phyloP scores from a whole-genome alignment of 2,113 vertebrate species.

The Vanacampus margaritifer region DNA sequence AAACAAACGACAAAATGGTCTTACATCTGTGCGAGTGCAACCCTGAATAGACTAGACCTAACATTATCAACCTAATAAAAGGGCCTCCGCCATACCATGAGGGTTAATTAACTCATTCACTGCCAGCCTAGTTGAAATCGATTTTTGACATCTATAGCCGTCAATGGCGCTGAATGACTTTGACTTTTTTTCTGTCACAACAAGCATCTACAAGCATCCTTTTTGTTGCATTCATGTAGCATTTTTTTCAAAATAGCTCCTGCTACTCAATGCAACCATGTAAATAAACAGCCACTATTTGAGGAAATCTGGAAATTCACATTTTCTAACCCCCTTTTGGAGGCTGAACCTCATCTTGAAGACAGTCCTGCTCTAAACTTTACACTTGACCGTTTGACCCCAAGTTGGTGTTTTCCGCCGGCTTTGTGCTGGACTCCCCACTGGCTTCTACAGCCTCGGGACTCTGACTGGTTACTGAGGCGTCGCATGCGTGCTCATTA shows the following conservation, averaged over 20 bases:
- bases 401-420: constrained; percentile 8
- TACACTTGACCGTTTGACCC: constrained; percentile 5
- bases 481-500: constrained; percentile 52
- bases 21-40: background rate
- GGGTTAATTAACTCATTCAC: too few species aligned
- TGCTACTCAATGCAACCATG: background rate
- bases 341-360: constrained; percentile 4
- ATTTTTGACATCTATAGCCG: too few species aligned
- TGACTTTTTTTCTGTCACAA: too few species aligned
- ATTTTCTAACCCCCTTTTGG: background rate
- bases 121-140: too few species aligned
- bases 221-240: background rate
- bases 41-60: background rate
- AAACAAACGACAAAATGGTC: too few species aligned
- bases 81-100: too few species aligned
- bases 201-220: background rate
- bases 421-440: constrained; percentile 18
- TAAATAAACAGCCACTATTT: background rate
- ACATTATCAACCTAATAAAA: too few species aligned
- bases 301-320: background rate
- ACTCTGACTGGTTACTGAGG: constrained; percentile 35
- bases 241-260: background rate
- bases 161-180: too few species aligned
- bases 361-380: background rate
- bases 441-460: constrained; percentile 8